Percentiles rank a stretch among this genome's conserved stretches.
These are phyloP conservation scores for Crossocerus cetratus DNA, from an alignment of 2,888 invertebrate species.

Conservation along the genomic window DNA sequence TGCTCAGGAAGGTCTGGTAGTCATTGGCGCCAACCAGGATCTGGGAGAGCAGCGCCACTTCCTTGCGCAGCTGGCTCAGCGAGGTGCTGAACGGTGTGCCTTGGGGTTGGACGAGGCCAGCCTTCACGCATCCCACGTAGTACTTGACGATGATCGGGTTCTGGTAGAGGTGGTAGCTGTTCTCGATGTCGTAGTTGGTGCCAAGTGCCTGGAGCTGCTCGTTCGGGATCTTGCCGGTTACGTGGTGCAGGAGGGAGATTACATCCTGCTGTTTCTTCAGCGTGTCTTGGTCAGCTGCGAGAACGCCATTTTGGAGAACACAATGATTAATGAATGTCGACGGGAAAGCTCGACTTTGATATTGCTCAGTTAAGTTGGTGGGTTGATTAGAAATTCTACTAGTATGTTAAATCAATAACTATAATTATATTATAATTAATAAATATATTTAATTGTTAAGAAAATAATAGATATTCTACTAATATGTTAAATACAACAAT, in stretches of 20 bases:
- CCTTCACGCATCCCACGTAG: conserved; percentile 79
- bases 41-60: conserved; percentile 83
- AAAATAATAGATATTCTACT: too few relatives aligned
- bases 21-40: conserved; percentile 85
- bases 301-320: not conserved
- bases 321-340: too few relatives aligned
- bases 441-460: too few relatives aligned
- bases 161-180: conserved; percentile 80
- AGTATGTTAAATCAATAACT: too few relatives aligned
- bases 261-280: conserved; percentile 79
- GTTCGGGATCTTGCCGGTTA: conserved; percentile 81
- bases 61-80: conserved; percentile 81
- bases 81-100: conserved; percentile 82
- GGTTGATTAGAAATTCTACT: too few relatives aligned
- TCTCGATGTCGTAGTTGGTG: conserved; percentile 80
- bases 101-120: conserved; percentile 80
- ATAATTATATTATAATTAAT: too few relatives aligned
- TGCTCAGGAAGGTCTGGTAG: conserved; percentile 84
- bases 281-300: conserved; percentile 79
- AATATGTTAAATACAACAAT: too few relatives aligned
- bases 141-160: conserved; percentile 78
- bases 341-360: too few relatives aligned
- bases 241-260: conserved; percentile 78
- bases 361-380: too few relatives aligned
- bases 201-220: conserved; percentile 80